Evolutionary conservation across 2,888 invertebrate genomes (phyloP), one percentile per base, ranked within the genome.

Genomic region (Dolichomitus sp.): DNA sequence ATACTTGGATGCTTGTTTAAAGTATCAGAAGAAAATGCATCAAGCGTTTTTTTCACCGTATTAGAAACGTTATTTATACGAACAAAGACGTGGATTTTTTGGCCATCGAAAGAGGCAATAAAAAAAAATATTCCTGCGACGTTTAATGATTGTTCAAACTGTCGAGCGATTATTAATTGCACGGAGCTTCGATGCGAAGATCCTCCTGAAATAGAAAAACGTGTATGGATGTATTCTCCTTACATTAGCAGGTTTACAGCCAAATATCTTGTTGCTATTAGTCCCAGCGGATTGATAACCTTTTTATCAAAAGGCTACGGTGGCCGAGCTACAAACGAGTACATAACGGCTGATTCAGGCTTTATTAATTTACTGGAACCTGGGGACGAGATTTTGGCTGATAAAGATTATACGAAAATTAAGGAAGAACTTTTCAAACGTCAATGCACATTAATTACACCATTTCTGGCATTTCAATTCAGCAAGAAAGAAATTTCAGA

Each of bases 201-300:
- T 17, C 72, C 72, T 42, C 52, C 79, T 27, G 54, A 50, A 12
- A 30, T 54, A 2, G 72, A 79, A 27, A 65, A 72, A 7, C 27
- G 79, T 17, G 37, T 79, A 19, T 27, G 33, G 6, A 59, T 79
- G 59, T 65, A 65, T 54, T 79, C 57, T 9, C 19, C 14, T 19
- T 45, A 52, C 50, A 72, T 37, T n/a, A 33, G 19, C 4, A n/a
- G 54, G 19, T 80, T 73, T 19, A 57, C 61, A 5, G n/a, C 73
- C 1, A 80, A 80, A 72, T 86, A 37, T 75, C 68, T 87, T 42
- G 54, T 88, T 12, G 86, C 57, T 17, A 81, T 87, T n/a, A 74
- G 33, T 72, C 87, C 88, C n/a, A 74, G 30, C 48, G 86, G 88
- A 27, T 37, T 75, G 11, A 87, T 89, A 30, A 69, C 82, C 23